A percentile compares a stretch with the other conserved stretches of the same genome.
phyloP scores from a whole-genome alignment of 2,888 invertebrate species.

The Oscheius sp. region DNA sequence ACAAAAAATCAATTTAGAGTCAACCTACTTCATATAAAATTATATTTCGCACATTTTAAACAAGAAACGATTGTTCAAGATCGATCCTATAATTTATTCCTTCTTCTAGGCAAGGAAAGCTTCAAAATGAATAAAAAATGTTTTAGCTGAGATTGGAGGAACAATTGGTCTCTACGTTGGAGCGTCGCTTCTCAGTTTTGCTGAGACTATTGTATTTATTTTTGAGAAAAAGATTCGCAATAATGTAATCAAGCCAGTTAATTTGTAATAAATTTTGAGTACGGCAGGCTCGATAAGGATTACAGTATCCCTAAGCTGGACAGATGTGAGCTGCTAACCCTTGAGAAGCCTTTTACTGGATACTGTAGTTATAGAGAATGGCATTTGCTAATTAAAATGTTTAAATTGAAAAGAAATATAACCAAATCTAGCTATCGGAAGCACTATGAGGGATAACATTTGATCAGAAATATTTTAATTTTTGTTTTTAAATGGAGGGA shows the following conservation, averaged over 20 bases:
- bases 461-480: neutral
- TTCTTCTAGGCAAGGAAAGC: conserved; percentile 48
- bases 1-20: conserved; percentile 55
- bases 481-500: neutral
- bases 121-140: neutral
- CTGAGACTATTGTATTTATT: conserved; percentile 61
- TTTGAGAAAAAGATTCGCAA: conserved; percentile 55
- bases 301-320: conserved; percentile 24
- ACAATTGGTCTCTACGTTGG: conserved; percentile 66
- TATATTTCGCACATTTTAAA: conserved; percentile 65
- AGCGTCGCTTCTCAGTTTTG: conserved; percentile 58
- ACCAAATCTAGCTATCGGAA: no score
- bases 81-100: conserved; percentile 61
- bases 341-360: neutral
- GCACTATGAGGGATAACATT: neutral
- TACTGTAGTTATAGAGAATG: conserved; percentile 1
- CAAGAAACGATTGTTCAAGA: conserved; percentile 63
- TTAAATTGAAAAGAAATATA: no score
- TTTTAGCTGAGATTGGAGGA: conserved; percentile 64
- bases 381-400: neutral
- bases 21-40: conserved; percentile 60
- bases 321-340: conserved; percentile 10
- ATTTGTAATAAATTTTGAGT: conserved; percentile 18
- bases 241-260: conserved; percentile 36
- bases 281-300: neutral